phyloP scores from a whole-genome alignment of 2,113 vertebrate species.

The Labeo catla region DNA sequence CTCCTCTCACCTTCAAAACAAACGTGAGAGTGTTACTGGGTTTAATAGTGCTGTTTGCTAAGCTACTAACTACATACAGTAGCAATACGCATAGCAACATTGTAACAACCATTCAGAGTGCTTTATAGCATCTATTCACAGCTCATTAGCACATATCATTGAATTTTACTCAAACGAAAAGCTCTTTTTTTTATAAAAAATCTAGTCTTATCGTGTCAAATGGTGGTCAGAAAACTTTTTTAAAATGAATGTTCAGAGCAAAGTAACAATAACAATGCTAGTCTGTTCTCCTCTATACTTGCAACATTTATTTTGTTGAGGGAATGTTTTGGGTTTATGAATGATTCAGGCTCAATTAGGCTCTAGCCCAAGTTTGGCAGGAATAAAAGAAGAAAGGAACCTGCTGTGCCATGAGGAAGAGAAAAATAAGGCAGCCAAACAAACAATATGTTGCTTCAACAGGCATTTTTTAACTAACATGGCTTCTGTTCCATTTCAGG shows the following conservation, averaged over 20 bases:
- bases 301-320: not conserved
- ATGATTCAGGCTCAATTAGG: not conserved
- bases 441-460: constrained; percentile 15
- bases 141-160: not conserved
- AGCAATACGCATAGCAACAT: not conserved
- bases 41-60: not conserved
- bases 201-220: not conserved
- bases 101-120: not conserved
- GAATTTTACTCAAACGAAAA: not conserved
- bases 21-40: not conserved
- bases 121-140: not conserved
- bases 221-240: not conserved
- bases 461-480: not conserved
- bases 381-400: not conserved
- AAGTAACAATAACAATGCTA: not conserved
- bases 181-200: too few relatives aligned
- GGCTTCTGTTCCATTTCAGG: not conserved
- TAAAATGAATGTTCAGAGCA: not conserved
- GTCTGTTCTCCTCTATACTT: not conserved
- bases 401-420: not conserved
- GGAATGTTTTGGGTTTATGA: not conserved
- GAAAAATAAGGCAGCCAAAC: not conserved
- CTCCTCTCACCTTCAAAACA: not conserved
- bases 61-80: not conserved
- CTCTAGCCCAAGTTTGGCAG: not conserved